Base-by-base conservation (phyloP, 1,140 invertebrate genomes). In the Phocides pigmalion region DNA sequence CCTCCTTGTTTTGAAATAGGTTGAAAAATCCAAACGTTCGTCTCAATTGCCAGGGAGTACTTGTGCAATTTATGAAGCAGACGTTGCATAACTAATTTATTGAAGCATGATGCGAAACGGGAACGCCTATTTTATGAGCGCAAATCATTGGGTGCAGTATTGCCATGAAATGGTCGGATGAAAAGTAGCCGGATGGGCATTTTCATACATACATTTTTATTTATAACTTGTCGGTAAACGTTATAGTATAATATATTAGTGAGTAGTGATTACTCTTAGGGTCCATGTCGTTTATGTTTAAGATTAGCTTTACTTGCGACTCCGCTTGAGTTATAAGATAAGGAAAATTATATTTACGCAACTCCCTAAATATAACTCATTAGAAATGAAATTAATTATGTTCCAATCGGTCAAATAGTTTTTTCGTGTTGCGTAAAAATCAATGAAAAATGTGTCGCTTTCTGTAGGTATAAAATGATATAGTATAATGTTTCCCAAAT, bases 51-150 rank as follows among this genome's bases (percentile, higher is more conserved):
- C 2, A 11, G 9, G 28, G 28, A 20, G 53, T 39, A 16, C 53
- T 56, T 22, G 39, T 42, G 19, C 19, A 42, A 56, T 56, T 56
- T 42, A 20, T 16, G 53, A 56, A 25, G 53, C 37, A 25, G 37
- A 25, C 11, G 14, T 56, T 56, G 53, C 37, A 42, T 56, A n/a
- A 42, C 11, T 22, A 56, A 56, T 56, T 42, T 42, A 42, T 41
- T 28, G 22, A 51, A 2, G 1, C 37, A 16, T 41, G n/a, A 56
- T 56, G 53, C 39, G 39, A 22, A 42, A 42, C 51, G 51, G 17
- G n/a, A 22, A 39, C 4, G 19, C 35, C 15, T 22, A 50, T 41
- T 41, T 14, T 39, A 53, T 19, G 50, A 54, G 19, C 17, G 35
- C 35, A 41, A 14, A 39, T 53, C 17, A 16, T 54, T 39, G 50